These are phyloP conservation scores for Chelidonichthys spinosus DNA, from an alignment of 2,797 vertebrate species.

Conservation along the genomic window DNA sequence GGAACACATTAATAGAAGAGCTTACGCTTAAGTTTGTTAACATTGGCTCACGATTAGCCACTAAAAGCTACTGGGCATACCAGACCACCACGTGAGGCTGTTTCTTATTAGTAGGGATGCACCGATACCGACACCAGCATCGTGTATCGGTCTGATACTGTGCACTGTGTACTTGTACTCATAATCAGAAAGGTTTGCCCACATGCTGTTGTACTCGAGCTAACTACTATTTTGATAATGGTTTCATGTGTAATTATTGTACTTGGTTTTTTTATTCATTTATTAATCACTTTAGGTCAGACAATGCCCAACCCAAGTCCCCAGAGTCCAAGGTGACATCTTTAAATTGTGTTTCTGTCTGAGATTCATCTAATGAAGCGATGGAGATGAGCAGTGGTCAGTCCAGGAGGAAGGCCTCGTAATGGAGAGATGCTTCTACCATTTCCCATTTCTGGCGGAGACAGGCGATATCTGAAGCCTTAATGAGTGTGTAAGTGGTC, in stretches of 20 bases:
- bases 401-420: not conserved
- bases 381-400: not conserved
- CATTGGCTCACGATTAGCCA: not conserved
- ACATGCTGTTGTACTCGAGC: not conserved
- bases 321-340: not conserved
- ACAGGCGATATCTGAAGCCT: slow-evolving; percentile 8
- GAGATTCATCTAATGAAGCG: not conserved
- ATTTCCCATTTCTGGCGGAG: not conserved
- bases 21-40: not conserved
- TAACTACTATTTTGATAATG: not conserved
- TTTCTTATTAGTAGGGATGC: no score
- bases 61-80: not conserved
- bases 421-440: not conserved
- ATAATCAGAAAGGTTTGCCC: not conserved
- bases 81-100: not conserved
- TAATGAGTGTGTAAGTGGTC: slow-evolving; percentile 1
- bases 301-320: not conserved
- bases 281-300: no score
- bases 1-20: not conserved
- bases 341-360: not conserved
- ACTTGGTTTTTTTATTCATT: no score
- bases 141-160: no score
- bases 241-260: not conserved
- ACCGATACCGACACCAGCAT: no score
- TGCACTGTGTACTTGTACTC: no score